phyloP scores from a whole-genome alignment of 2,888 invertebrate species.

The Drosophila atripex region DNA sequence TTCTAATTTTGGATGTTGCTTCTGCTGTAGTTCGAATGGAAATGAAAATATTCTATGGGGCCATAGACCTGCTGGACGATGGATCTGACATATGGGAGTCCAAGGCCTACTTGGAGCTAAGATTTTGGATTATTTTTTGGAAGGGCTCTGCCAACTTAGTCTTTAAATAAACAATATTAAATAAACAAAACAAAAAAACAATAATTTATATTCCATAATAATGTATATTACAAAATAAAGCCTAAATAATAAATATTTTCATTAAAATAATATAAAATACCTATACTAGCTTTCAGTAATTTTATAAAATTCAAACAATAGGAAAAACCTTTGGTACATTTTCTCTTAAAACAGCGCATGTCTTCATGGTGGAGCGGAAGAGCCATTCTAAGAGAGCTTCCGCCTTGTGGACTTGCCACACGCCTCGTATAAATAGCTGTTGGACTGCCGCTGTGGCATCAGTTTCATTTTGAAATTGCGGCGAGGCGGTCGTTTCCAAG shows the following conservation, averaged over 20 bases:
- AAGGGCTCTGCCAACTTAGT: too few species aligned
- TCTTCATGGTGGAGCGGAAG: background rate
- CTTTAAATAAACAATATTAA: background rate
- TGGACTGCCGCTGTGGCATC: background rate
- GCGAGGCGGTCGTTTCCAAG: background rate
- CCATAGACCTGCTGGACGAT: too few species aligned
- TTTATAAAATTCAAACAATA: background rate
- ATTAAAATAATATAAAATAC: background rate
- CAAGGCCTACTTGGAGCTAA: too few species aligned
- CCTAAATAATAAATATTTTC: background rate
- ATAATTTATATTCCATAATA: too few species aligned
- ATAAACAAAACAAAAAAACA: too few species aligned
- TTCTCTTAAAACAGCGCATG: slow-evolving; percentile 1
- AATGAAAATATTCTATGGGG: too few species aligned
- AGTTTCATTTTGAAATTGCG: background rate
- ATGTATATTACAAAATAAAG: background rate
- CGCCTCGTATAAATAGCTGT: background rate
- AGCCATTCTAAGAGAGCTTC: background rate
- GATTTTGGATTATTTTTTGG: too few species aligned
- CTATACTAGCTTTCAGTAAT: too few species aligned
- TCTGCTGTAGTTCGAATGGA: too few species aligned
- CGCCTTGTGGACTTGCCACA: background rate
- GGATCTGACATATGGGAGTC: too few species aligned
- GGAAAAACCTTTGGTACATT: background rate
- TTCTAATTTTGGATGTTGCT: too few species aligned